Evolutionary conservation across 2,797 vertebrate species (phyloP).

Genomic region (Lutra lutra): DNA sequence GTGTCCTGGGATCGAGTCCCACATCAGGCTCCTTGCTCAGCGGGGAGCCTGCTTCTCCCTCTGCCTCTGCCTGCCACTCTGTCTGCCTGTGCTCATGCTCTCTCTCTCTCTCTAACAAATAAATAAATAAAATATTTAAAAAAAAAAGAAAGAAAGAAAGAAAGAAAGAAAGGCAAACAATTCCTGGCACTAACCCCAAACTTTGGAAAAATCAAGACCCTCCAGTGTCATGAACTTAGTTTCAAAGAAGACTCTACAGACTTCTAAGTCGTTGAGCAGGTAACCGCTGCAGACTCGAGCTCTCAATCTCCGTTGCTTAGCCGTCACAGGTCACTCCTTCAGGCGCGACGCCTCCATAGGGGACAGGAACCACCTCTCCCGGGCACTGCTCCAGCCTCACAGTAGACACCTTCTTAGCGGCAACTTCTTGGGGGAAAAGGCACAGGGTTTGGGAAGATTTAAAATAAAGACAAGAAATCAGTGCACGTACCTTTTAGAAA

Average conservation of each 20-base stretch:
- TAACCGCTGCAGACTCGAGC: fast-evolving
- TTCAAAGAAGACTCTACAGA: not conserved
- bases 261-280: not conserved
- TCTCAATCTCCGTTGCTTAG: not conserved
- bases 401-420: not conserved
- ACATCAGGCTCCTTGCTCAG: too few species aligned
- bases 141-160: not conserved
- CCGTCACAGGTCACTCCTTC: slow-evolving; percentile 42
- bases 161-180: not conserved
- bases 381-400: not conserved
- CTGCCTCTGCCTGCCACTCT: too few species aligned
- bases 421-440: slow-evolving; percentile 3
- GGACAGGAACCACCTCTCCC: not conserved
- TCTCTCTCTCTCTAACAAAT: too few species aligned
- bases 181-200: not conserved
- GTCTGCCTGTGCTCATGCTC: too few species aligned
- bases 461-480: not conserved
- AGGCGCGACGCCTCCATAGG: not conserved
- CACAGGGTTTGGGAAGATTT: not conserved
- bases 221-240: not conserved
- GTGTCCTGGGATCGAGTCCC: too few species aligned
- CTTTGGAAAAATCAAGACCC: not conserved
- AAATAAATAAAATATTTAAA: too few species aligned
- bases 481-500: not conserved
- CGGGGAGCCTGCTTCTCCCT: too few species aligned